phyloP scores from a whole-genome alignment of 2,888 invertebrate genomes.

The Anoncus sp. region DNA sequence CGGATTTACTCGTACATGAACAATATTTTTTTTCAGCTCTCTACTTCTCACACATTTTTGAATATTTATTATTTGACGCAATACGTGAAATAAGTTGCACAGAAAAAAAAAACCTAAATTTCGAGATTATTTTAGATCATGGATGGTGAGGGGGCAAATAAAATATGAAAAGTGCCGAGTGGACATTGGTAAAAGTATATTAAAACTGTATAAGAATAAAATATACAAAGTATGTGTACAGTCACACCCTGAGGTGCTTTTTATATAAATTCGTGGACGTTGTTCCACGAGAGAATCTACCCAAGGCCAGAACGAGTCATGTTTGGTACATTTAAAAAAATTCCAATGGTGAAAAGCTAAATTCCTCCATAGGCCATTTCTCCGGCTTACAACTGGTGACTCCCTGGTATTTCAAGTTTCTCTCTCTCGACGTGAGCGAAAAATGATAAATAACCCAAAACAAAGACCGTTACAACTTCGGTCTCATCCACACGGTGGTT shows the following conservation, averaged over 20 bases:
- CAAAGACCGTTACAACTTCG: not conserved
- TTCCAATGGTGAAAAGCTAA: too few species aligned
- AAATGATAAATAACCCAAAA: not conserved
- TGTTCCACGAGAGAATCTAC: not conserved
- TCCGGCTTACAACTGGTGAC: not conserved
- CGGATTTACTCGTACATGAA: too few species aligned
- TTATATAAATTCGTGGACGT: constrained; percentile 64
- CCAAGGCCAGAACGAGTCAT: not conserved
- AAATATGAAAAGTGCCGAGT: too few species aligned
- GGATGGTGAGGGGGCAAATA: too few species aligned
- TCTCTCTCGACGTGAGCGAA: not conserved
- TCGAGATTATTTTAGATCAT: too few species aligned
- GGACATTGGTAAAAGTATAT: constrained; percentile 63
- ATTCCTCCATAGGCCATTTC: too few species aligned
- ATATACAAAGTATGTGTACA: constrained; percentile 71
- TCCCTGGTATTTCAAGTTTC: not conserved
- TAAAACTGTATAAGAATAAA: constrained; percentile 67
- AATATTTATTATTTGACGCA: too few species aligned
- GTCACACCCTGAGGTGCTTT: constrained; percentile 60
- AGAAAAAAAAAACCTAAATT: too few species aligned
- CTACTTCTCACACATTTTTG: not conserved
- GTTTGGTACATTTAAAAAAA: not conserved
- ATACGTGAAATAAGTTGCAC: too few species aligned
- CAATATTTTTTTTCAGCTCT: not conserved
- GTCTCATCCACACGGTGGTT: constrained; percentile 67